These are phyloP conservation scores for Sinelater perroti DNA, from an alignment of 2,888 invertebrate species.

Conservation along the genomic window DNA sequence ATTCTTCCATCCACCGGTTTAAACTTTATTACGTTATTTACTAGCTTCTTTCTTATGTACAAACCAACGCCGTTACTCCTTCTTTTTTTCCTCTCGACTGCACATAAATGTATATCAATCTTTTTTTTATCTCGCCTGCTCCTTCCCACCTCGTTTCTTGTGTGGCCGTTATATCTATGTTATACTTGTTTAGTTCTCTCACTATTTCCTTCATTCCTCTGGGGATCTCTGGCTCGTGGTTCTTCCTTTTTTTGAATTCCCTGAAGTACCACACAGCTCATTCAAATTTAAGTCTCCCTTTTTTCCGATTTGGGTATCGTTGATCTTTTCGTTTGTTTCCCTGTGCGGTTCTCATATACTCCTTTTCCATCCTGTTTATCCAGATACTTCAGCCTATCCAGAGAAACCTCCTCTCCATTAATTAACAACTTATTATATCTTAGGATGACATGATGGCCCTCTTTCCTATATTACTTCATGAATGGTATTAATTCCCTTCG, in stretches of 20 bases:
- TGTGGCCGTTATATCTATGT: no score
- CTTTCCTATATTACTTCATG: slow-evolving; percentile 14
- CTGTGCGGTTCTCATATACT: not conserved
- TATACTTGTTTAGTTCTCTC: no score
- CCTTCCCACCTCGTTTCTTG: not conserved
- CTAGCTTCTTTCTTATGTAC: no score
- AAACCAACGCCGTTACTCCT: no score
- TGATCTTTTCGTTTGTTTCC: not conserved
- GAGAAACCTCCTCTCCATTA: not conserved
- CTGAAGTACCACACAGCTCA: no score
- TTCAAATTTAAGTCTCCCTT: not conserved
- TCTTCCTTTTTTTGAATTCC: slow-evolving; percentile 5
- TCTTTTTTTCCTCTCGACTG: no score
- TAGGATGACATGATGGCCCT: slow-evolving; percentile 6
- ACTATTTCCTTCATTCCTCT: not conserved
- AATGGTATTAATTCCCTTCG: slow-evolving; percentile 13
- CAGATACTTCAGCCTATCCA: not conserved
- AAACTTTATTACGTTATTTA: no score
- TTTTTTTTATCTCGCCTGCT: no score
- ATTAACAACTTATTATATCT: slow-evolving; percentile 10
- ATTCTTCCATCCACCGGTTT: slow-evolving; percentile 1
- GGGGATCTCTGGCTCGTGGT: slow-evolving; percentile 3
- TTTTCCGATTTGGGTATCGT: not conserved
- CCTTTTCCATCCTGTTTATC: not conserved
- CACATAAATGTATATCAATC: no score